A percentile compares a stretch with the other conserved stretches of the same genome.
Conservation (phyloP, 2,797 vertebrate genomes). For the Thripadectes ignobilis region DNA sequence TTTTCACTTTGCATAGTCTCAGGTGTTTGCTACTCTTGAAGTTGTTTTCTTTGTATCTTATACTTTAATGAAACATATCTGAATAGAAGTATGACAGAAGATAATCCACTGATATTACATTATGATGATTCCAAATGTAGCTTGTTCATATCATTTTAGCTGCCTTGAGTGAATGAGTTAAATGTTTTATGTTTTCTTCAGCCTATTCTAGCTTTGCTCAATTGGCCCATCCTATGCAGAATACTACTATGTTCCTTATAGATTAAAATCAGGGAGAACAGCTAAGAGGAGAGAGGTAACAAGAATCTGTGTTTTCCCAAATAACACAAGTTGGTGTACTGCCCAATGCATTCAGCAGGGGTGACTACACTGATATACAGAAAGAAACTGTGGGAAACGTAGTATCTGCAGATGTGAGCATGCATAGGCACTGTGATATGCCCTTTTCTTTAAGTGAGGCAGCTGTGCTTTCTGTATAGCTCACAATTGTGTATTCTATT, state of each 20-base stretch:
- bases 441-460: background rate
- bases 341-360: background rate
- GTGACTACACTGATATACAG: background rate
- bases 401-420: background rate
- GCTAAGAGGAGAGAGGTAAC: background rate
- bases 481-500: background rate
- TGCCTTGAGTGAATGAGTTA: background rate
- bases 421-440: too few relatives aligned
- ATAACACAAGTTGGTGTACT: background rate
- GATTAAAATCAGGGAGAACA: background rate
- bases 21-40: background rate
- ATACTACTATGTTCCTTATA: background rate
- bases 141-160: background rate
- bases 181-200: background rate
- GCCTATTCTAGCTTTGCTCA: background rate
- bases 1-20: background rate
- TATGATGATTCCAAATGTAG: background rate
- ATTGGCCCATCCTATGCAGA: background rate
- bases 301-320: background rate
- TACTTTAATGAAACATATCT: background rate
- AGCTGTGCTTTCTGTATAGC: background rate
- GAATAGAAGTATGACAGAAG: background rate
- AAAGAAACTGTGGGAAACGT: background rate
- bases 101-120: background rate
- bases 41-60: background rate